These are phyloP conservation scores for Pomacea canaliculata DNA, from an alignment of 2,888 invertebrate species.

Conservation along the genomic window DNA sequence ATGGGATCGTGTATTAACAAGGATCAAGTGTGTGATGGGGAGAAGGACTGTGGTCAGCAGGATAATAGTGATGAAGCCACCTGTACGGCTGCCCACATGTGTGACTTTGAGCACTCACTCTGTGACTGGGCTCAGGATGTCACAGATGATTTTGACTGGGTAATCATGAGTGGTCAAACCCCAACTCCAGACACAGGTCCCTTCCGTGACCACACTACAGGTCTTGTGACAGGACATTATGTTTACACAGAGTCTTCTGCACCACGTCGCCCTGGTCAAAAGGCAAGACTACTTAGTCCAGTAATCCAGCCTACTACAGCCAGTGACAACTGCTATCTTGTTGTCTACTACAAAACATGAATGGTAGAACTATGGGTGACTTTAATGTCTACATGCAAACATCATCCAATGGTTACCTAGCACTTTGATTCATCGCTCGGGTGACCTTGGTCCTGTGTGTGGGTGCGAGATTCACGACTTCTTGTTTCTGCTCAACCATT, in stretches of 20 bases:
- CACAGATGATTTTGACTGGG: conserved; percentile 62
- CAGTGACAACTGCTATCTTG: not conserved
- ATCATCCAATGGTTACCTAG: conserved; percentile 32
- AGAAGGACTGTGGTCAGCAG: conserved; percentile 1
- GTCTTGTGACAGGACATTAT: conserved; percentile 46
- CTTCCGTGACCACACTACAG: conserved; percentile 48
- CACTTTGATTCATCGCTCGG: conserved; percentile 20
- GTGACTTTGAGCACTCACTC: conserved; percentile 50
- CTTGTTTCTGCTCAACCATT: conserved; percentile 46
- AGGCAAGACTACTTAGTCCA: conserved; percentile 65
- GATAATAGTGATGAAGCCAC: conserved; percentile 44
- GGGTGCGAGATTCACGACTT: conserved; percentile 51
- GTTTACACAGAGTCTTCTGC: conserved; percentile 70
- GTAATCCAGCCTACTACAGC: conserved; percentile 39
- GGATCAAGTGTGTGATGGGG: conserved; percentile 25
- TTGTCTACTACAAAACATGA: conserved; percentile 62
- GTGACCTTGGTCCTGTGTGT: conserved; percentile 50
- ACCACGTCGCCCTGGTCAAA: conserved; percentile 74
- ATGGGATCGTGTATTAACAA: conserved; percentile 55
- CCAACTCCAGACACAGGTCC: conserved; percentile 60
- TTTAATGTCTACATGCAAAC: conserved; percentile 54
- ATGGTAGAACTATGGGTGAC: conserved; percentile 53
- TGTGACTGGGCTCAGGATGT: conserved; percentile 58
- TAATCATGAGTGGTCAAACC: conserved; percentile 48
- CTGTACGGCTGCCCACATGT: conserved; percentile 50